Evolutionary conservation across 2,113 vertebrate genomes (phyloP).

Genomic region (Pipra filicauda): DNA sequence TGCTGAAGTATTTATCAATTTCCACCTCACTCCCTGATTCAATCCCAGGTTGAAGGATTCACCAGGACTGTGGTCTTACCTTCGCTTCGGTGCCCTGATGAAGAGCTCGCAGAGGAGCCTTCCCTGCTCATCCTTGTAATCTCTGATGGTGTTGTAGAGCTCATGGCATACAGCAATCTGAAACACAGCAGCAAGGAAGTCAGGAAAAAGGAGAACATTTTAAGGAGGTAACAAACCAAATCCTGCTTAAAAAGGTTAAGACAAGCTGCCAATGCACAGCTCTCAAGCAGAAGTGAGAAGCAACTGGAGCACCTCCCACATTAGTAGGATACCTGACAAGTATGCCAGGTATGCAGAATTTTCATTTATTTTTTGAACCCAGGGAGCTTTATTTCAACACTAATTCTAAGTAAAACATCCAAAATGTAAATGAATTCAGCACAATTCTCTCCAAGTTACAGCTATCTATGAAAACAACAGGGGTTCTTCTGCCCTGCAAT

Average conservation of each 20-base stretch:
- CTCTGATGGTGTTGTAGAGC: slow-evolving; percentile 95
- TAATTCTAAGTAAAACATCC: not conserved
- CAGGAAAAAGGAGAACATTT: not conserved
- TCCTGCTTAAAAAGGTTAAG: not conserved
- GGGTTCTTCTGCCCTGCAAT: not conserved
- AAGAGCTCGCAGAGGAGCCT: slow-evolving; percentile 96
- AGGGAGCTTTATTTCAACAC: not conserved
- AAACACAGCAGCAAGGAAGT: not conserved
- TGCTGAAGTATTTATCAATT: not conserved
- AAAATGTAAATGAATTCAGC: not conserved
- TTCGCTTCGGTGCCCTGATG: slow-evolving; percentile 94
- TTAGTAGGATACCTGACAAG: not conserved
- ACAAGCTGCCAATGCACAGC: not conserved
- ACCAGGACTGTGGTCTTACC: slow-evolving; percentile 71
- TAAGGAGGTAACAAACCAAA: not conserved
- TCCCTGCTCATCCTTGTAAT: slow-evolving; percentile 98
- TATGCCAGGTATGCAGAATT: not conserved
- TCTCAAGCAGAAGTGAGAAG: not conserved
- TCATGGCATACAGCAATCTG: slow-evolving; percentile 99
- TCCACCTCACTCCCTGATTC: not conserved
- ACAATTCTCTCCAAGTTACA: not conserved
- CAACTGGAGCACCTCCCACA: not conserved
- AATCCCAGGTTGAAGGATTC: not conserved
- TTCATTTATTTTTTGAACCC: not conserved
- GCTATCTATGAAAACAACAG: not conserved